A percentile compares a stretch with the other conserved stretches of the same genome.
These are phyloP conservation scores for Folsomia candida DNA, from an alignment of 2,888 invertebrate genomes.

Conservation along the genomic window DNA sequence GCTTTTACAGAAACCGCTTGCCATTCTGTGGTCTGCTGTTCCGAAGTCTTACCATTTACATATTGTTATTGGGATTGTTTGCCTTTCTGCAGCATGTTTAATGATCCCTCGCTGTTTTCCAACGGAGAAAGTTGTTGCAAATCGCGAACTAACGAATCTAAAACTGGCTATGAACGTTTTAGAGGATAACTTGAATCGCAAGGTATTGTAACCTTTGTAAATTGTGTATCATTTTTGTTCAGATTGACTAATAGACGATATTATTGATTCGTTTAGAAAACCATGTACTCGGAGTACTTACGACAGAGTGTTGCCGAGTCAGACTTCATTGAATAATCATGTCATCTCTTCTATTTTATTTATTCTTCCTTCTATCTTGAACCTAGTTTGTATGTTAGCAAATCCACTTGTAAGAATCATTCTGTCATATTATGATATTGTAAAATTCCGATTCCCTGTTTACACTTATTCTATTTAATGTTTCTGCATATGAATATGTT, in stretches of 20 bases:
- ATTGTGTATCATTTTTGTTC: neutral
- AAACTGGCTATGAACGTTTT: conserved; percentile 36
- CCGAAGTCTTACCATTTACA: conserved; percentile 45
- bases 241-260: neutral
- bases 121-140: conserved; percentile 34
- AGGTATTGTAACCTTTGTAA: conserved; percentile 29
- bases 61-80: conserved; percentile 40
- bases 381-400: conserved; percentile 2
- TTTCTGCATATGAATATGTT: neutral
- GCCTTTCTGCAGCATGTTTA: conserved; percentile 40
- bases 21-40: conserved; percentile 38
- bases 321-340: conserved; percentile 27
- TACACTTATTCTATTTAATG: too few species aligned
- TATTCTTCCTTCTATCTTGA: too few species aligned
- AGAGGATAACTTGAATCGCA: conserved; percentile 26
- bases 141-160: conserved; percentile 36
- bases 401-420: too few species aligned
- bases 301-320: conserved; percentile 38
- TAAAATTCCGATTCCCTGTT: too few species aligned
- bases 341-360: too few species aligned
- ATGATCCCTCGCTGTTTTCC: conserved; percentile 43
- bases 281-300: conserved; percentile 40
- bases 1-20: conserved; percentile 38
- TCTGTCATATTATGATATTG: too few species aligned
- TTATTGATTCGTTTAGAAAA: conserved; percentile 25